phyloP scores from a whole-genome alignment of 2,113 vertebrate species.

The Probosciger aterrimus region DNA sequence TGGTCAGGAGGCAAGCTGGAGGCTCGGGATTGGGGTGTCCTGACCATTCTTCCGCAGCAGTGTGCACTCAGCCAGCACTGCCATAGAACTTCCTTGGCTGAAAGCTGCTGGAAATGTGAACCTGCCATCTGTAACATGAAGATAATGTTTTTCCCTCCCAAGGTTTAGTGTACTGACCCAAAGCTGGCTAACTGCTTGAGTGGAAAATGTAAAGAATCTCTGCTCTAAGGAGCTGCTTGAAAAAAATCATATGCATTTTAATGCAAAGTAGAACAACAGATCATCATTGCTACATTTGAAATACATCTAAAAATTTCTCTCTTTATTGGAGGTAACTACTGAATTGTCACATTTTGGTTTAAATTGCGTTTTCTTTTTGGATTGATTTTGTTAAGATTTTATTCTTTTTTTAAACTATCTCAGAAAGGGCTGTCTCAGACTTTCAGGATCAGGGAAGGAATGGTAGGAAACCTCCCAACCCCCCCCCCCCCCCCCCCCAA shows the following conservation, averaged over 20 bases:
- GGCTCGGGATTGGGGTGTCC: not conserved
- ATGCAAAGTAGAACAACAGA: not conserved
- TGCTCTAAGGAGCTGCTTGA: not conserved
- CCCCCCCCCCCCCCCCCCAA: not conserved
- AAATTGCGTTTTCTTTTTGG: not conserved
- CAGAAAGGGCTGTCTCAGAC: not conserved
- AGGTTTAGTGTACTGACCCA: not conserved
- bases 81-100: not conserved
- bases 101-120: not conserved
- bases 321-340: not conserved
- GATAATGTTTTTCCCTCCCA: not conserved
- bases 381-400: not conserved
- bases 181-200: not conserved
- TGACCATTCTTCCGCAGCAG: not conserved
- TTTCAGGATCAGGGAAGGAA: not conserved
- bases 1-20: not conserved
- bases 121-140: not conserved
- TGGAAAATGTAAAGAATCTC: not conserved
- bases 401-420: not conserved
- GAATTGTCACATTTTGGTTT: not conserved
- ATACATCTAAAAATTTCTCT: not conserved
- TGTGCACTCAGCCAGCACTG: not conserved
- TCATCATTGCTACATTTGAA: not conserved
- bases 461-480: rapidly evolving
- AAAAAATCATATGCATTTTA: not conserved